phyloP scores from a whole-genome alignment of 2,797 vertebrate species.

The Peromyscus aztecus region DNA sequence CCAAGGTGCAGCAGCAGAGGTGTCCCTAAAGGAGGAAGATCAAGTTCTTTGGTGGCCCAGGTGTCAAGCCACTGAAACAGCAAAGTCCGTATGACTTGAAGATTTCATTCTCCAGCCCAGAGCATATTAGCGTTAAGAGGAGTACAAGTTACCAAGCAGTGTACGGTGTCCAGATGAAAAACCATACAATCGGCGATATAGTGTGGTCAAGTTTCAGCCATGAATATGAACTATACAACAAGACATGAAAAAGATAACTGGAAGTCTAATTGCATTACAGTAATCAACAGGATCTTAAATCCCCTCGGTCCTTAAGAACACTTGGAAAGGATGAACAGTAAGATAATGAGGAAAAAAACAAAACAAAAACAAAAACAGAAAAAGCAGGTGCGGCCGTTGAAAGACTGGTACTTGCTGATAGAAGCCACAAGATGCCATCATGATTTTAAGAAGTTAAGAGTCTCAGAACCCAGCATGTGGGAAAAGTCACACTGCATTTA shows the following conservation, averaged over 20 bases:
- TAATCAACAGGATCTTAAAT: constrained; percentile 70
- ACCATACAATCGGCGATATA: constrained; percentile 84
- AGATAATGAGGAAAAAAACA: constrained; percentile 6
- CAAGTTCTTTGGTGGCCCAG: constrained; percentile 79
- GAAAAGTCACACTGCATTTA: constrained; percentile 66
- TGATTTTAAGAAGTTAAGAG: constrained; percentile 47
- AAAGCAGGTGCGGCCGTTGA: not conserved
- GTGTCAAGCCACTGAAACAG: constrained; percentile 82
- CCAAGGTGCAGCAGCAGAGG: constrained; percentile 81
- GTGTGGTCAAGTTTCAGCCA: constrained; percentile 86
- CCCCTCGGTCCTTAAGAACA: constrained; percentile 68
- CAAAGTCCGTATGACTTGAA: constrained; percentile 78
- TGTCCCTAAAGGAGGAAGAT: constrained; percentile 77
- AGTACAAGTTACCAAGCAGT: constrained; percentile 71
- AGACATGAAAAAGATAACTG: constrained; percentile 78
- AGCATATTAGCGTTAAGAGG: constrained; percentile 74
- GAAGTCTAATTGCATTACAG: constrained; percentile 79
- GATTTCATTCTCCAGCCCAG: constrained; percentile 74
- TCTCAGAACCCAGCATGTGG: constrained; percentile 63
- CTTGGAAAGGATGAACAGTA: constrained; percentile 62
- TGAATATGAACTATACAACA: constrained; percentile 80
- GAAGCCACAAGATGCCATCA: constrained; percentile 65
- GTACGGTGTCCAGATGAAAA: constrained; percentile 80
- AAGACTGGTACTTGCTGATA: constrained; percentile 45
- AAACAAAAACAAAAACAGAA: not conserved